A percentile compares a stretch with the other conserved stretches of the same genome.
Evolutionary conservation across 2,113 vertebrate species (phyloP).

Genomic region (Odontesthes bonariensis): DNA sequence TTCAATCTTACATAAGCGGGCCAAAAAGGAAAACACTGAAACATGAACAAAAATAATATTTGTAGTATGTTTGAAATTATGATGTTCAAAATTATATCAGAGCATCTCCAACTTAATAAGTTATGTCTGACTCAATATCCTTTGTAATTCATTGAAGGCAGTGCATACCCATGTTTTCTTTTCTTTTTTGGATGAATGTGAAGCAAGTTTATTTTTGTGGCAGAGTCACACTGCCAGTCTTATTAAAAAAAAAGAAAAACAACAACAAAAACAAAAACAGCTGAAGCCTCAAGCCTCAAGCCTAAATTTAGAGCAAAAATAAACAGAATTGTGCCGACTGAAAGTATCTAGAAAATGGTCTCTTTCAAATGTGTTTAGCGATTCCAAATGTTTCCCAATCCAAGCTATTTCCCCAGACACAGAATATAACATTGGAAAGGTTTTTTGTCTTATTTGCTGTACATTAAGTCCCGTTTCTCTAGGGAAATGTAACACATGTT

Average conservation of each 20-base stretch:
- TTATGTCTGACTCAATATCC: no score
- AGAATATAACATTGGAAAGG: neutral
- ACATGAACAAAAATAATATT: no score
- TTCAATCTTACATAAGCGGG: no score
- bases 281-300: neutral
- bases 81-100: no score
- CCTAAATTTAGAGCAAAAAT: neutral
- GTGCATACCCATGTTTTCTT: no score
- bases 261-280: no score
- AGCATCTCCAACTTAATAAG: no score
- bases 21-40: no score
- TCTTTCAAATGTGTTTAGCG: constrained; percentile 18
- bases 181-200: no score
- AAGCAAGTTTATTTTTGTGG: neutral
- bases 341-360: neutral
- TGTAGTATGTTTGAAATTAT: no score
- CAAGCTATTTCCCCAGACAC: neutral
- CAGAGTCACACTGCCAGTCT: neutral
- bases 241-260: neutral
- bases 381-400: neutral
- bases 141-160: no score
- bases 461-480: constrained; percentile 19
- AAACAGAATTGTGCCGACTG: constrained; percentile 1
- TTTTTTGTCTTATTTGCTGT: constrained; percentile 5
- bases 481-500: constrained; percentile 71